A percentile compares a stretch with the other conserved stretches of the same genome.
Evolutionary conservation across 2,113 vertebrate species (phyloP).

Genomic region (Laticauda colubrina): DNA sequence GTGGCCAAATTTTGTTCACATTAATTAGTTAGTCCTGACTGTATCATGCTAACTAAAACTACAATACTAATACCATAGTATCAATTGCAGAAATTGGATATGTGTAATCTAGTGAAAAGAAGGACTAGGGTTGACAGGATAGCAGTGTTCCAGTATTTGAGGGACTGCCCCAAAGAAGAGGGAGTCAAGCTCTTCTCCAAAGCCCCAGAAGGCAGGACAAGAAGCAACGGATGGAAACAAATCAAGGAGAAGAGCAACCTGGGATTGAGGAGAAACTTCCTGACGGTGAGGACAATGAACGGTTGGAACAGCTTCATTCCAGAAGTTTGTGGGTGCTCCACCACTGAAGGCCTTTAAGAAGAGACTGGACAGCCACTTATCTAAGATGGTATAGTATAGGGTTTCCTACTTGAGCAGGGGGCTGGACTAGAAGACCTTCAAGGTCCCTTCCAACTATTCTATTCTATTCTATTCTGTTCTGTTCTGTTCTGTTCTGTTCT

Average conservation of each 20-base stretch:
- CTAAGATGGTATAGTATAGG: neutral
- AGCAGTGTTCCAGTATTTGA: neutral
- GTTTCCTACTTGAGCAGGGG: neutral
- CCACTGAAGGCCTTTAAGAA: too few relatives aligned
- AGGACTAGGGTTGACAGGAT: neutral
- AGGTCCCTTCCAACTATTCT: neutral
- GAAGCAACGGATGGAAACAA: fast-evolving
- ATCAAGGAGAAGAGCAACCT: neutral
- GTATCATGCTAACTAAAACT: neutral
- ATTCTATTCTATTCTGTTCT: too few relatives aligned
- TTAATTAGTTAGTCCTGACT: neutral
- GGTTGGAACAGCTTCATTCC: too few relatives aligned
- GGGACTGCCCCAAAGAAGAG: neutral
- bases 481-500: too few relatives aligned
- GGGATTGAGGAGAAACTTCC: neutral
- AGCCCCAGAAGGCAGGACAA: neutral
- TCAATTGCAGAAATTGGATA: neutral
- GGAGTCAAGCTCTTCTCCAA: neutral
- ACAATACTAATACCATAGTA: neutral
- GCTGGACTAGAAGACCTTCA: neutral
- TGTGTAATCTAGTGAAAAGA: neutral
- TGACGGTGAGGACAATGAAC: neutral
- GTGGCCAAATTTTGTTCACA: neutral
- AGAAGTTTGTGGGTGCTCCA: too few relatives aligned
- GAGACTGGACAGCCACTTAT: too few relatives aligned